phyloP scores from a whole-genome alignment of 2,797 vertebrate species.

The Notolabrus celidotus region DNA sequence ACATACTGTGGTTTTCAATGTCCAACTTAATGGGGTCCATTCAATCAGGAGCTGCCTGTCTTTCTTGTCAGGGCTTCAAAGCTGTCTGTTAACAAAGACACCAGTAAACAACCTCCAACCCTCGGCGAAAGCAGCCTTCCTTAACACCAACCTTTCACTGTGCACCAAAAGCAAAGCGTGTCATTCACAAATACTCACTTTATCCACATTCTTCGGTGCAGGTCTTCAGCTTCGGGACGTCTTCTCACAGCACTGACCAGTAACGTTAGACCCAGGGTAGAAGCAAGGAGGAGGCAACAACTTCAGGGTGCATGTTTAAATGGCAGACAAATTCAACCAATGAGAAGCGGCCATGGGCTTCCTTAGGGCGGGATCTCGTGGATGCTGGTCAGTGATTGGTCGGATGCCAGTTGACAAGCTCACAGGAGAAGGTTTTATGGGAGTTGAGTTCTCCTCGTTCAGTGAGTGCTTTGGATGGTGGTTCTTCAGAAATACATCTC shows the following conservation, averaged over 20 bases:
- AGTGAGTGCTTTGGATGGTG: rapidly evolving
- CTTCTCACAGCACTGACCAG: constrained; percentile 59
- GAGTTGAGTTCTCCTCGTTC: constrained; percentile 55
- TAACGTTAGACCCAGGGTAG: constrained; percentile 40
- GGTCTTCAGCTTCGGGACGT: constrained; percentile 56
- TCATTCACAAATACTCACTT: constrained; percentile 80
- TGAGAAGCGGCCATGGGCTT: background rate
- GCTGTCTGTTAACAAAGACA: constrained; percentile 64
- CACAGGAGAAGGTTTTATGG: constrained; percentile 48
- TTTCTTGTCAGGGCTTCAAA: constrained; percentile 48
- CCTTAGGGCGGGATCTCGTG: background rate
- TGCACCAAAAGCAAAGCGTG: constrained; percentile 29
- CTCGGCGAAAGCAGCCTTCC: constrained; percentile 3
- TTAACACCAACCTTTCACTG: constrained; percentile 4
- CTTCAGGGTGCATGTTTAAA: constrained; percentile 63
- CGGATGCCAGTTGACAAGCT: constrained; percentile 15
- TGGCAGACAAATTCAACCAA: constrained; percentile 57
- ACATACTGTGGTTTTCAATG: background rate
- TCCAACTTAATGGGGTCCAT: constrained; percentile 54
- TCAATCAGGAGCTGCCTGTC: constrained; percentile 61
- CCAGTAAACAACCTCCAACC: constrained; percentile 12
- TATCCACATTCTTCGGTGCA: constrained; percentile 77
- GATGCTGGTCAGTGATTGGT: constrained; percentile 43
- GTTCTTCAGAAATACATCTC: constrained; percentile 61
- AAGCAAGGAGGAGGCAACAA: constrained; percentile 52